phyloP scores from a whole-genome alignment of 35 echinoderm and acorn worm species.

The Anneissia japonica region DNA sequence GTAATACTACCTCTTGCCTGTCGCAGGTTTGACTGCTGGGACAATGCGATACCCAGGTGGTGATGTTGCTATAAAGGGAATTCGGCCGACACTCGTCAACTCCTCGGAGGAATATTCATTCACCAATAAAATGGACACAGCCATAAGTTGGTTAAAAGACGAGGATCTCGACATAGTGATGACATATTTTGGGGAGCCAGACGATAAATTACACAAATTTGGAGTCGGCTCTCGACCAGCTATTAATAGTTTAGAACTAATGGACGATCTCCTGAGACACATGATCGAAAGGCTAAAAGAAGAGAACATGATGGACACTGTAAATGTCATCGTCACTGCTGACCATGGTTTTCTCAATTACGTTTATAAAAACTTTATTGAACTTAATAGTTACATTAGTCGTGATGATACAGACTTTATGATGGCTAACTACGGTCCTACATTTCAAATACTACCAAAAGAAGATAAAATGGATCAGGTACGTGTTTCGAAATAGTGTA shows the following conservation, averaged over 20 bases:
- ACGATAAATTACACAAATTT: conserved; percentile 60
- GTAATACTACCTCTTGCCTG: too few species aligned
- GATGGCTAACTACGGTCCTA: conserved; percentile 62
- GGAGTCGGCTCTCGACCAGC: conserved; percentile 39
- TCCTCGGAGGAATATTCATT: conserved; percentile 11
- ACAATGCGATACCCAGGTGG: conserved; percentile 83
- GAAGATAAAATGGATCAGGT: conserved; percentile 67
- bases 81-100: conserved; percentile 35
- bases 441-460: conserved; percentile 58
- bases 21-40: conserved; percentile 27
- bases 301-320: conserved; percentile 39
- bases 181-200: conserved; percentile 62
- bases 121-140: conserved; percentile 30
- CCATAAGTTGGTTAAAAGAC: conserved; percentile 58
- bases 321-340: conserved; percentile 60
- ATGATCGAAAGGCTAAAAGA: conserved; percentile 46
- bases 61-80: conserved; percentile 67
- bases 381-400: conserved; percentile 64
- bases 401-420: conserved; percentile 44
- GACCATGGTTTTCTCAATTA: conserved; percentile 51
- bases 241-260: not conserved
- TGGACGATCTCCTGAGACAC: conserved; percentile 50
- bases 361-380: conserved; percentile 31
- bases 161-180: conserved; percentile 68
- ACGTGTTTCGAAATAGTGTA: too few species aligned